phyloP scores from a whole-genome alignment of 2,888 invertebrate species.

The Phorcus lineatus region DNA sequence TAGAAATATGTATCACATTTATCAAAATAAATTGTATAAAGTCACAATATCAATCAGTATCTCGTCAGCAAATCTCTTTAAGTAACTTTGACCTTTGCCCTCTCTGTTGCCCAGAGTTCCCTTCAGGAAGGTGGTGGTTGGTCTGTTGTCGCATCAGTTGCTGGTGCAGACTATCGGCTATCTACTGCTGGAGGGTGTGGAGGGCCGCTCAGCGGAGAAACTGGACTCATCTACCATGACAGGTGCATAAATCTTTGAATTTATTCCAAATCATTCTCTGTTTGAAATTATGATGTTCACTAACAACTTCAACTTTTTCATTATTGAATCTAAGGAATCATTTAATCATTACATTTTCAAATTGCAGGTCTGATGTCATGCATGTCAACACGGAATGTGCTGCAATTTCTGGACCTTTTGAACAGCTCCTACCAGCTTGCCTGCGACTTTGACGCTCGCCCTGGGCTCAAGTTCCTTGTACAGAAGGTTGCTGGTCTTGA shows the following conservation, averaged over 20 bases:
- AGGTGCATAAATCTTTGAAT: background rate
- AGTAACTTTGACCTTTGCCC: no score
- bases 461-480: constrained; percentile 93
- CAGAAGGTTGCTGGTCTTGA: constrained; percentile 82
- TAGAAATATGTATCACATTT: no score
- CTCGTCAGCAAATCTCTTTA: no score
- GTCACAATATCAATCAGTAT: no score
- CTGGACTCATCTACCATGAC: background rate
- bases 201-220: constrained; percentile 1
- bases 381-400: constrained; percentile 66
- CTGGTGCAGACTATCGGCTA: constrained; percentile 92
- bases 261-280: background rate
- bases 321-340: no score
- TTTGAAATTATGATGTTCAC: no score
- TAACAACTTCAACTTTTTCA: no score
- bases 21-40: no score
- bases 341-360: background rate
- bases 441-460: constrained; percentile 90
- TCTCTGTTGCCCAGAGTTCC: constrained; percentile 82
- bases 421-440: constrained; percentile 89
- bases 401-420: constrained; percentile 75
- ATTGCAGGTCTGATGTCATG: constrained; percentile 65
- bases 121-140: constrained; percentile 90
- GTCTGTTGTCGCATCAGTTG: constrained; percentile 93
- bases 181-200: constrained; percentile 85